Evolutionary conservation across 2,797 vertebrate genomes (phyloP), one percentile per base, ranked within the genome.

Genomic region (Rhabdophis nuchalis): DNA sequence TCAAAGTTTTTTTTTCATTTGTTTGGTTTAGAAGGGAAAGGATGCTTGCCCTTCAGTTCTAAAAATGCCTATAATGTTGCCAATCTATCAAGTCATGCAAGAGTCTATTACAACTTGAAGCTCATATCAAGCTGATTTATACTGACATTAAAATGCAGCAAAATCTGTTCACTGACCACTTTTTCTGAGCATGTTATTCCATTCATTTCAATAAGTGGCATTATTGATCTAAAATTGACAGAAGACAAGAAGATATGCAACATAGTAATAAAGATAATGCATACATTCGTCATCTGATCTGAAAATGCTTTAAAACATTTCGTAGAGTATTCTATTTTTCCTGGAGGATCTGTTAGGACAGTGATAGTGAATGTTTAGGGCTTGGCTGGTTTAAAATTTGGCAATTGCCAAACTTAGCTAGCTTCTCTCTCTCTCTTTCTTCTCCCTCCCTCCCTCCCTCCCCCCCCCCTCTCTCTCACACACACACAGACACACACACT

Each of bases 141-240:
- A 88, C 7, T 91, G 54, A 77, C 18, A 25, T 5, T 57, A 41
- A 36, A 72, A 87, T 50, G 64, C 61, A 87, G 25, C 9, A 18
- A 87, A 68, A 54, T 54, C 52, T n/a, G 29, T 57, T 57, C 36
- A 50, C 86, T 23, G 41, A 46, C 9, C 41, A 41, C 27, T 50
- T 90, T 90, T 85, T 61, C 41, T 87, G 60, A 68, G 25, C 32
- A 87, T 72, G 32, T 56, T 87, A 56, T 87, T 87, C 60, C 61
- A 91, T 88, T 88, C 86, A 57, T 88, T 91, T 91, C 52, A 91
- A 60, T 91, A 88, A 91, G 53, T 91, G 91, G 36, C 27, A 58
- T n/a, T 72, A 77, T 58, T 50, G 61, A 88, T 92, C 46, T 25
- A 60, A 23, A 82, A 92, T 52, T 29, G 87, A 85, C 87, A 91